These are phyloP conservation scores for Mormyrops boulengeri DNA, from an alignment of 2,797 vertebrate species.

Conservation along the genomic window DNA sequence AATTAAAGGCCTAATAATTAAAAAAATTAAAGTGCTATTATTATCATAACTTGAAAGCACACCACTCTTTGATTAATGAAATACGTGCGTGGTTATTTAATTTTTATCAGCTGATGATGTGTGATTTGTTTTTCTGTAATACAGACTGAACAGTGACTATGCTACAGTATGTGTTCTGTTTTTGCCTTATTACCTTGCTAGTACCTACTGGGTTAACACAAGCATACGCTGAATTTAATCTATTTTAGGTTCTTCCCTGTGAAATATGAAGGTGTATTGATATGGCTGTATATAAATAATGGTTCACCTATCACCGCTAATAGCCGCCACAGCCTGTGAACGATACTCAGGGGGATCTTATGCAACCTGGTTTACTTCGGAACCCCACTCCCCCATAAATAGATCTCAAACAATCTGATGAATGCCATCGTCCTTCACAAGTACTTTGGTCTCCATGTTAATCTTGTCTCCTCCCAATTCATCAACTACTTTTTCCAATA, in stretches of 20 bases:
- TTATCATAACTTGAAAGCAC: not conserved
- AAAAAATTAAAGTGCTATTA: not conserved
- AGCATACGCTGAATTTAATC: not conserved
- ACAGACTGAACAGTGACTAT: not conserved
- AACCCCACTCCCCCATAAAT: not conserved
- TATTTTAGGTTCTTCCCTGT: not conserved
- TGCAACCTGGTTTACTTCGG: slow-evolving; percentile 3
- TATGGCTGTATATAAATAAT: not conserved
- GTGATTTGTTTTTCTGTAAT: not conserved
- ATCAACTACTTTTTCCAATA: not conserved
- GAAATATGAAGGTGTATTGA: not conserved
- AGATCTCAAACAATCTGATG: not conserved
- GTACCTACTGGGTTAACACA: not conserved
- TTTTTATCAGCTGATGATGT: not conserved
- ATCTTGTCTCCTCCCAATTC: not conserved
- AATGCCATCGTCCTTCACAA: not conserved
- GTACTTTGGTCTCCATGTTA: not conserved
- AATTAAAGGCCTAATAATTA: not conserved
- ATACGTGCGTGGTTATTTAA: not conserved
- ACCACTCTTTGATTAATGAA: not conserved
- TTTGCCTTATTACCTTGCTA: not conserved
- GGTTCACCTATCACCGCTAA: not conserved
- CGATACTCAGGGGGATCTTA: not conserved
- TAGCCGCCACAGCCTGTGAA: not conserved
- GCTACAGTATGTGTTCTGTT: not conserved